Conservation (phyloP, 2,888 invertebrate genomes). For the Megaustenia siamemsis region DNA sequence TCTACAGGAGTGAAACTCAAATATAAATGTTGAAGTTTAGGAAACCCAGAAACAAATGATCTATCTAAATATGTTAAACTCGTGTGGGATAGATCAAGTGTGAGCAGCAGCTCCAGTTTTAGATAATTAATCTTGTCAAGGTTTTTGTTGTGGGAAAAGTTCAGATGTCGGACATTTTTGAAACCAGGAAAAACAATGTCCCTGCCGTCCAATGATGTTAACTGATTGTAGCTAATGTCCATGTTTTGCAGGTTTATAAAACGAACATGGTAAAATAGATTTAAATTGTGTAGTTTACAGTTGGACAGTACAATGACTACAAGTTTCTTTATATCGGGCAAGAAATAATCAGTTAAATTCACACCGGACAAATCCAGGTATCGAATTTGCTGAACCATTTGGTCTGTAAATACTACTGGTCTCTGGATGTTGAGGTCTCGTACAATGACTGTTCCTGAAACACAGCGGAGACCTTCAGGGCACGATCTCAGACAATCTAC, state of each 20-base stretch:
- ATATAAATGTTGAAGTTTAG: background rate
- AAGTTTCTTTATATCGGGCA: background rate
- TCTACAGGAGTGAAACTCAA: background rate
- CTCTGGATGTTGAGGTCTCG: background rate
- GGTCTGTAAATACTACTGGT: too few relatives aligned
- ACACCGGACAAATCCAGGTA: constrained; percentile 2
- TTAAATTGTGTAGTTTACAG: background rate
- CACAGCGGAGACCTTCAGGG: too few relatives aligned
- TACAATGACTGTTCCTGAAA: too few relatives aligned
- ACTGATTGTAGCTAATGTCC: constrained; percentile 5
- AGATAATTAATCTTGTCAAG: too few relatives aligned
- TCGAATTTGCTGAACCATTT: background rate
- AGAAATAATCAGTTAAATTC: background rate
- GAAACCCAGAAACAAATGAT: background rate
- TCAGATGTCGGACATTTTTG: background rate
- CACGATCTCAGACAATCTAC: too few relatives aligned
- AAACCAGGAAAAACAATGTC: background rate
- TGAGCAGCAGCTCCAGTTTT: background rate
- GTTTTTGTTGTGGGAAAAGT: background rate
- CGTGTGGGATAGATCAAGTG: background rate
- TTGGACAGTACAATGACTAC: background rate
- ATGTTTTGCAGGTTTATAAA: background rate
- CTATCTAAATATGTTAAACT: background rate
- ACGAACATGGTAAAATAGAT: background rate
- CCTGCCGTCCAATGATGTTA: background rate